Base-by-base conservation (phyloP, 1,140 invertebrate genomes). In the Caenorhabditis latens region DNA sequence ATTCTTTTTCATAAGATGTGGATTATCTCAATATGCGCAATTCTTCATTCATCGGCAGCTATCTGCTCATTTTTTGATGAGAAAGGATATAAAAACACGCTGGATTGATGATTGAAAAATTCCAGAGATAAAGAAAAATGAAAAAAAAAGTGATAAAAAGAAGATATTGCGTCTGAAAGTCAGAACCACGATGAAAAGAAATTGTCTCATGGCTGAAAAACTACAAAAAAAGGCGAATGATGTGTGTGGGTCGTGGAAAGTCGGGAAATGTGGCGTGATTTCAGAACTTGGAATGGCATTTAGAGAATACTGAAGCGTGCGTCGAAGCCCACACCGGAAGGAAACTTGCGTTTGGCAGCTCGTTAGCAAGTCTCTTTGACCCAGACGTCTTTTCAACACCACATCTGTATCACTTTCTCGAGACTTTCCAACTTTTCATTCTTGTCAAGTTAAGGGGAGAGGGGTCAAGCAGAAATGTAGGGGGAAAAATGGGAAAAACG, bases 261-360 rank as follows among this genome's bases (percentile, higher is more conserved):
- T 79, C 71, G 71, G 71, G 71, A 79, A 79, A 79, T 79, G 71
- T 79, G 46, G 71, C 71, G 71, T 79, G 71, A 79, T 79, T 79
- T 79, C 71, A 79, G 71, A 79, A 79, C 71, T 79, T 24, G 71
- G 71, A 79, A 79, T 79, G 71, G 46, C 71, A 79, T 79, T 79
- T 79, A 79, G 71, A 48, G 11, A 79, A 79, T 79, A 50, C 46
- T 79, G 71, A 48, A 50, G 65, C 40, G 65, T 43, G 65, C n/a
- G n/a, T 71, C 71, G 43, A 50, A 79, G 43, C 71, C 71, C 46
- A 14, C 71, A 79, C 71, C 71, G 71, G 71, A 79, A 79, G 71
- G 71, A 79, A 79, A 79, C 71, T 79, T 79, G 71, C 71, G 71
- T 79, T 79, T 79, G 71, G n/a, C 71, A 79, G 46, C 71, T 79